A percentile compares a stretch with the other conserved stretches of the same genome.
phyloP scores from a whole-genome alignment of 2,113 vertebrate genomes.

The Sorex fumeus region DNA sequence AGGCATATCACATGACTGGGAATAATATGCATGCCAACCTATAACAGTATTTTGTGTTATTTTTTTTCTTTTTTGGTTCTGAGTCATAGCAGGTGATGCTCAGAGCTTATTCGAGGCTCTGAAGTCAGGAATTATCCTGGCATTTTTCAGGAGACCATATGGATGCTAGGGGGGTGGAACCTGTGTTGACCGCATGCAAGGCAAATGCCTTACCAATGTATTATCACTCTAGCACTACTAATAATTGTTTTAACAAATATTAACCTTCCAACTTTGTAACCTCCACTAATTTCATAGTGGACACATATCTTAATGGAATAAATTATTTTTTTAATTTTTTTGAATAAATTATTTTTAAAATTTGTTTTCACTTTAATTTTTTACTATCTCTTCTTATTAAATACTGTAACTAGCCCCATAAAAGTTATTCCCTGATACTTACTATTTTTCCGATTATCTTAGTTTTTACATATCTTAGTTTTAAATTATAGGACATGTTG shows the following conservation, averaged over 20 bases:
- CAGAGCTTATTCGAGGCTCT: too few relatives aligned
- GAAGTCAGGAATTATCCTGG: too few relatives aligned
- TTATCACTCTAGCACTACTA: too few relatives aligned
- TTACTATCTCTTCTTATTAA: background rate
- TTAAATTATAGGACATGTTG: background rate
- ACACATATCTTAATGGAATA: background rate
- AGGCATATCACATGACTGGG: background rate
- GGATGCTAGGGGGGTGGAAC: too few relatives aligned
- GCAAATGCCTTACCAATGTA: too few relatives aligned
- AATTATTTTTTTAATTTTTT: background rate
- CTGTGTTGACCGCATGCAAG: too few relatives aligned
- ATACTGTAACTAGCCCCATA: background rate
- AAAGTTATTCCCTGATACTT: background rate
- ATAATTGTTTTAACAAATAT: background rate
- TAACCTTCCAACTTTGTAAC: fast-evolving
- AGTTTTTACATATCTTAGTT: background rate
- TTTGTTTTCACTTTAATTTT: too few relatives aligned
- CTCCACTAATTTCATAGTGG: background rate
- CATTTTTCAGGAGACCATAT: too few relatives aligned
- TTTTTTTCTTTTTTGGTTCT: too few relatives aligned
- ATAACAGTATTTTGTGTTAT: too few relatives aligned
- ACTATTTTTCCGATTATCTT: constrained; percentile 19
- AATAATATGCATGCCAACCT: background rate
- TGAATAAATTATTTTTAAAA: background rate
- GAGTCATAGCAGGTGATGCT: too few relatives aligned